phyloP scores from a whole-genome alignment of 2,113 vertebrate genomes.

The Tichodroma muraria region DNA sequence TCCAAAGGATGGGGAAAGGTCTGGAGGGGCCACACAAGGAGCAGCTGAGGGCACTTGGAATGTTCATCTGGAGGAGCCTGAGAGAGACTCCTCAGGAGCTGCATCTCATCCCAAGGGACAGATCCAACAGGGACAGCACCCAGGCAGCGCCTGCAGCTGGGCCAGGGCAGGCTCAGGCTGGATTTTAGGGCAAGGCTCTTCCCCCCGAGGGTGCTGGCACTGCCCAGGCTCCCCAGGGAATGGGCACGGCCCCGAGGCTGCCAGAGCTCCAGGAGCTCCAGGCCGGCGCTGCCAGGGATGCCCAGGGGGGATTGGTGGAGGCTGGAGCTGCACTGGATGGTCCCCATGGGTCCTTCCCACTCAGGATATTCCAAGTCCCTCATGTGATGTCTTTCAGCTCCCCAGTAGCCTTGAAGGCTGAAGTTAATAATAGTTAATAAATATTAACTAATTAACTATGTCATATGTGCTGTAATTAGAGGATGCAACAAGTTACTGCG shows the following conservation, averaged over 20 bases:
- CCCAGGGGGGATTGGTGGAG: not conserved
- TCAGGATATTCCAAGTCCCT: not conserved
- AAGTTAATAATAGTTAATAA: not conserved
- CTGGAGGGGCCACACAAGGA: not conserved
- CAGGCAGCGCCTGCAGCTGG: not conserved
- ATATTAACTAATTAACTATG: not conserved
- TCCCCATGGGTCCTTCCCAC: not conserved
- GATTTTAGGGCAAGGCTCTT: not conserved
- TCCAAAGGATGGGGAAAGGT: not conserved
- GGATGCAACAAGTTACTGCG: not conserved
- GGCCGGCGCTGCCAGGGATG: not conserved
- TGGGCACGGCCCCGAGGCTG: not conserved
- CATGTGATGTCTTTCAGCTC: not conserved
- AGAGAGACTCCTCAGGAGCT: not conserved
- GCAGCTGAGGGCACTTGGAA: not conserved
- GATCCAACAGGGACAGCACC: not conserved
- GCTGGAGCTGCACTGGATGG: not conserved
- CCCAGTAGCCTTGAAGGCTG: not conserved
- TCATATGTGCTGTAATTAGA: not conserved
- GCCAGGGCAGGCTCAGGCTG: not conserved
- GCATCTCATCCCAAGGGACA: not conserved
- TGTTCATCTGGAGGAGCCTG: not conserved
- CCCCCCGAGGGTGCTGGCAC: not conserved
- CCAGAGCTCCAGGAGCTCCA: not conserved
- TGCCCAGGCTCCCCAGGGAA: not conserved